A percentile compares a stretch with the other conserved stretches of the same genome.
phyloP scores from a whole-genome alignment of 2,888 invertebrate species.

The Brachyopa scutellaris region DNA sequence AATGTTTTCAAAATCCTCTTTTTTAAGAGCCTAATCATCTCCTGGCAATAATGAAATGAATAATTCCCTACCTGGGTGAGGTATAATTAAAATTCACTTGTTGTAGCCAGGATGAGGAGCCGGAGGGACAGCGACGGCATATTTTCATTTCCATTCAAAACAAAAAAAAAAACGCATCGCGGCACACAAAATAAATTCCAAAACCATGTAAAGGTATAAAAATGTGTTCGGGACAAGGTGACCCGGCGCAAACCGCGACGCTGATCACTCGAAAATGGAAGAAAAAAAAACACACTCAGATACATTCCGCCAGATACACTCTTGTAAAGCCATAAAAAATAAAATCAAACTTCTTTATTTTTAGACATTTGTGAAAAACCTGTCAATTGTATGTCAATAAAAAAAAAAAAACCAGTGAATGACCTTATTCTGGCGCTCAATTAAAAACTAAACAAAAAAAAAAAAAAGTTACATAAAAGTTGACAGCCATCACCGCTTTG shows the following conservation, averaged over 20 bases:
- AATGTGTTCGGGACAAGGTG: constrained; percentile 6
- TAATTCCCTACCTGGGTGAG: no score
- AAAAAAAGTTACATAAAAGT: constrained; percentile 9
- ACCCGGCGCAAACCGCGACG: neutral
- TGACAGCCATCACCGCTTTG: no score
- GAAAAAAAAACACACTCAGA: no score
- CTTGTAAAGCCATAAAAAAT: neutral
- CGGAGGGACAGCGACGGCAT: no score
- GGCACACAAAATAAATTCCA: no score
- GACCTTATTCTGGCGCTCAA: neutral
- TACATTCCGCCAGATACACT: neutral
- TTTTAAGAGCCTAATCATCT: no score
- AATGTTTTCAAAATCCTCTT: no score
- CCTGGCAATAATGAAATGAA: no score
- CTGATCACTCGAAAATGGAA: no score
- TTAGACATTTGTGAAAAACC: neutral
- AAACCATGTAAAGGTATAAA: neutral
- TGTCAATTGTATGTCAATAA: neutral
- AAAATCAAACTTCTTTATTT: neutral
- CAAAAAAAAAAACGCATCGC: neutral
- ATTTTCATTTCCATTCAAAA: neutral
- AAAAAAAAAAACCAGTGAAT: neutral
- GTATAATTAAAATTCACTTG: no score
- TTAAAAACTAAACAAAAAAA: neutral
- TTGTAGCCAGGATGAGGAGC: no score